Evolutionary conservation across 2,797 vertebrate species (phyloP).

Genomic region (Poeciliopsis gracilis): DNA sequence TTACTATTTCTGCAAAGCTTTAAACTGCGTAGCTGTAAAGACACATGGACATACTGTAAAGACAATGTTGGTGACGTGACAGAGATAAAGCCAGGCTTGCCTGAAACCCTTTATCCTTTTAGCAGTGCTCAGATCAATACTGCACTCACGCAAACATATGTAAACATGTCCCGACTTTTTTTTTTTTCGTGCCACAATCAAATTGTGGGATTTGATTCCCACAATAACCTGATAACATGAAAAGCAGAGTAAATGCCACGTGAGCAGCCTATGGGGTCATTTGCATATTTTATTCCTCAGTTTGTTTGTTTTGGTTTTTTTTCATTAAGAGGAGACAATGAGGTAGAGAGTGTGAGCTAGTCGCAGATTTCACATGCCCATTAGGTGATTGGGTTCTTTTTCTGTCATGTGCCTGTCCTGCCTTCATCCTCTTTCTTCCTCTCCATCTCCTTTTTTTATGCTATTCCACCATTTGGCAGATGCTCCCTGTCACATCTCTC

Average conservation of each 20-base stretch:
- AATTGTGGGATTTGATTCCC: slow-evolving; percentile 29
- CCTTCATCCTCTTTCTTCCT: slow-evolving; percentile 29
- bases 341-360: slow-evolving; percentile 32
- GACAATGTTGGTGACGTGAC: slow-evolving; percentile 50
- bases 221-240: slow-evolving; percentile 36
- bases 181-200: slow-evolving; percentile 10
- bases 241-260: neutral
- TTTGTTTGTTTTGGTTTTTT: slow-evolving; percentile 22
- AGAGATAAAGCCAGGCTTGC: slow-evolving; percentile 41
- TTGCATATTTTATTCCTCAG: slow-evolving; percentile 13
- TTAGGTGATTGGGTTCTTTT: slow-evolving; percentile 64
- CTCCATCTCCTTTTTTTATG: slow-evolving; percentile 31
- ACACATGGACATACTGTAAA: slow-evolving; percentile 24
- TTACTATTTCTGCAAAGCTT: neutral
- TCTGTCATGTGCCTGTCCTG: slow-evolving; percentile 27
- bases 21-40: slow-evolving; percentile 8
- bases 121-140: slow-evolving; percentile 61
- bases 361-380: slow-evolving; percentile 57
- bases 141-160: slow-evolving; percentile 16
- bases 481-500: slow-evolving; percentile 38
- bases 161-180: slow-evolving; percentile 21
- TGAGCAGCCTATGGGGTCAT: slow-evolving; percentile 18
- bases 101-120: slow-evolving; percentile 63
- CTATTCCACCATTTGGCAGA: slow-evolving; percentile 58
- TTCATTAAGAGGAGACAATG: slow-evolving; percentile 41